Evolutionary conservation across 2,113 vertebrate genomes (phyloP).

Genomic region (Nymphicus hollandicus): DNA sequence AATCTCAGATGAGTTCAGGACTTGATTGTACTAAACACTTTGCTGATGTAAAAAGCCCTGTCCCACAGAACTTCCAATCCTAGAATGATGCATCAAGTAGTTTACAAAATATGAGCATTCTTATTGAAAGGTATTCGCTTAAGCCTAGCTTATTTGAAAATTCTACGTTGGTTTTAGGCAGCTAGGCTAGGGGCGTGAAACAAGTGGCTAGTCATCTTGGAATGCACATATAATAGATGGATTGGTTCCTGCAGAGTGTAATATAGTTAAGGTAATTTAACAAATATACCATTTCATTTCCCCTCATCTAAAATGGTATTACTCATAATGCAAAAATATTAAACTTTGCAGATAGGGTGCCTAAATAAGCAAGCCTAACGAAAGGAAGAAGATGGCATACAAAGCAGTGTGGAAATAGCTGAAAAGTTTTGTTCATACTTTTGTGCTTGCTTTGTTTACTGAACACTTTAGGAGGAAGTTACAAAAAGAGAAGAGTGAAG

Average conservation of each 20-base stretch:
- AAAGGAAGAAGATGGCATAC: background rate
- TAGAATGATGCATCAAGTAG: background rate
- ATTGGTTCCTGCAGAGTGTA: background rate
- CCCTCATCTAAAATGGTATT: background rate
- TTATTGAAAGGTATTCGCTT: background rate
- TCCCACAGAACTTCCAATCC: background rate
- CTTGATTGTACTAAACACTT: background rate
- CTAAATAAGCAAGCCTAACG: background rate
- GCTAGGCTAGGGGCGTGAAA: background rate
- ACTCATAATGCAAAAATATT: background rate
- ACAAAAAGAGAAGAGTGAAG: fast-evolving
- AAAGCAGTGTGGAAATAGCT: background rate
- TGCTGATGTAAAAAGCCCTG: background rate
- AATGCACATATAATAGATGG: background rate
- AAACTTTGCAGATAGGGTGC: background rate
- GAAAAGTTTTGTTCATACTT: background rate
- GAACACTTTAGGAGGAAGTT: background rate
- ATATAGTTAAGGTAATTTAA: background rate
- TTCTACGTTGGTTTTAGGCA: background rate
- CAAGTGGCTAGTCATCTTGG: background rate
- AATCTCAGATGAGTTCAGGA: background rate
- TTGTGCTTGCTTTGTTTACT: background rate
- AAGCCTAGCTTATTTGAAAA: background rate
- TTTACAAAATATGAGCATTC: background rate
- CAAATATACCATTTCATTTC: background rate